Base-by-base conservation (phyloP, 2,888 invertebrate genomes). In the Agapetus fuscipes region DNA sequence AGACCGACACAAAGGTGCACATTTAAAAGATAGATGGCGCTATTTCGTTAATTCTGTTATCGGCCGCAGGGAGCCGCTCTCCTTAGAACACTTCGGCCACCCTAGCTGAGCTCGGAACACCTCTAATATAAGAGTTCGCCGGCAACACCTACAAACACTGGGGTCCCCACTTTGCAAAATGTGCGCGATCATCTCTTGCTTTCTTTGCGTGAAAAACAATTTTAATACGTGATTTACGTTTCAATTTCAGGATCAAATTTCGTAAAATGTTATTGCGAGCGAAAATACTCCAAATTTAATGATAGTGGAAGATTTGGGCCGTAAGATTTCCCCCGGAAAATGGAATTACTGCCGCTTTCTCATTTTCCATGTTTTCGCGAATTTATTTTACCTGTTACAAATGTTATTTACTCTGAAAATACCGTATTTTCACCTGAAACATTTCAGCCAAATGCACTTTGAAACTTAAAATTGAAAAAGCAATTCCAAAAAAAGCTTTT, bases 11-110 rank as follows among this genome's bases (percentile, higher is more conserved):
- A 64, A 67, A 67, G 64, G 66, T 65, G 63, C 65, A 67, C 67
- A 68, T 75, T 74, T 72, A 74, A 70, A 73, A 75, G 74, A 75
- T 65, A 70, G 71, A 75, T 74, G 66, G 70, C 64, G 65, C 70
- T 66, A 71, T 75, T 75, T 64, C 70, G 71, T 71, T 74, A 73
- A 74, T 75, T 74, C 73, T 70, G 71, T 74, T 75, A 75, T 74
- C 74, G 72, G 64, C 64, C 59, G 60, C 52, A 60, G 60, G 64
- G 66, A 66, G 64, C 64, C 62, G 60, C 61, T 61, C 60, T n/a
- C 44, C 48, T 44, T 48, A 45, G 43, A 43, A 42, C 39, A 37
- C 46, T 48, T 45, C 49, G 48, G 59, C 56, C 6, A 20, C 20
- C 20, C 20, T 20, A 4, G 20, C 20, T 20, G 20, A 20, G 20